Percentiles rank a stretch among this genome's conserved stretches.
phyloP scores from a whole-genome alignment of 2,888 invertebrate genomes.

The Emmelina monodactyla region DNA sequence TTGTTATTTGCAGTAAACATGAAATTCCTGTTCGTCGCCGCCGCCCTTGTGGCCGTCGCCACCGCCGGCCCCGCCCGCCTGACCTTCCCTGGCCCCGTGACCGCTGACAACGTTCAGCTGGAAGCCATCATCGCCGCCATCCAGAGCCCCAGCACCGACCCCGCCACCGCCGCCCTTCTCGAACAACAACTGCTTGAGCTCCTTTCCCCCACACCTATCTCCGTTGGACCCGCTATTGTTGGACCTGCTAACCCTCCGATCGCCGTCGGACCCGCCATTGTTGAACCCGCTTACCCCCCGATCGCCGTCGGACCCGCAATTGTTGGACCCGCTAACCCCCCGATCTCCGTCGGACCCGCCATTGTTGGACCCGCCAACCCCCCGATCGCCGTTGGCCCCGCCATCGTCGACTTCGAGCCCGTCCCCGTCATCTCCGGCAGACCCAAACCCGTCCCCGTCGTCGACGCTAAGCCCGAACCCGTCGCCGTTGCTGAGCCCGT shows the following conservation, averaged over 20 bases:
- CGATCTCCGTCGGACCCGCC: constrained; percentile 21
- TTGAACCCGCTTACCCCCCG: neutral
- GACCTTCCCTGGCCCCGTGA: no score
- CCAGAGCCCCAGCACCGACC: no score
- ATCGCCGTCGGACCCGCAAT: no score
- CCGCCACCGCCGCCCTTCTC: constrained; percentile 1
- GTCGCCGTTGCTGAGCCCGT: constrained; percentile 8
- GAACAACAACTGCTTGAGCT: no score
- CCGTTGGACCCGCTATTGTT: constrained; percentile 10
- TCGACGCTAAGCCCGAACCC: constrained; percentile 5
- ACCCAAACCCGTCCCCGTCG: constrained; percentile 8
- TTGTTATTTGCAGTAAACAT: constrained; percentile 12
- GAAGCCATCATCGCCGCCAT: no score
- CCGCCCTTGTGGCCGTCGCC: constrained; percentile 16
- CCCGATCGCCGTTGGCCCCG: constrained; percentile 8
- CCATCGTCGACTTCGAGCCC: constrained; percentile 12
- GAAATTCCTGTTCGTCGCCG: constrained; percentile 9
- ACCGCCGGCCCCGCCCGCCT: constrained; percentile 5
- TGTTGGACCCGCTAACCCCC: no score
- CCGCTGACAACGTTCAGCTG: constrained; percentile 4
- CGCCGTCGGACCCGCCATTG: constrained; percentile 6
- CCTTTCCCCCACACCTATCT: neutral
- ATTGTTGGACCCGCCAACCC: constrained; percentile 10
- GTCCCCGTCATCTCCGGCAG: constrained; percentile 7
- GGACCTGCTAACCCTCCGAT: constrained; percentile 5